A percentile compares a stretch with the other conserved stretches of the same genome.
phyloP scores from a whole-genome alignment of 2,888 invertebrate species.

The Pseudococcus jackbeardsleyi region DNA sequence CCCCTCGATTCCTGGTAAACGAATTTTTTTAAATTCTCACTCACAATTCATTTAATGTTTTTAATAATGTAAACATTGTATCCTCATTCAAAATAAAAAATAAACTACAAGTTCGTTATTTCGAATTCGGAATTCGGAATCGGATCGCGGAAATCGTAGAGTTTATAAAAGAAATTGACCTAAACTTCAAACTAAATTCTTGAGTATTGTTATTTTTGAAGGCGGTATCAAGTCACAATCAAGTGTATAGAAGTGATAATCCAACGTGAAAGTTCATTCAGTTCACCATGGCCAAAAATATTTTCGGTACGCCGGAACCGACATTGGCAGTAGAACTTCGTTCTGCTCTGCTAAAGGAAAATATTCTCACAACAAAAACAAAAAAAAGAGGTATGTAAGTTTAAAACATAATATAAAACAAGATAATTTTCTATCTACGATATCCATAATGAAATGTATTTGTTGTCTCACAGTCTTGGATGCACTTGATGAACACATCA shows the following conservation, averaged over 20 bases:
- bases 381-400: constrained; percentile 73
- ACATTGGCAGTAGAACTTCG: constrained; percentile 72
- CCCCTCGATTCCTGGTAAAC: too few relatives aligned
- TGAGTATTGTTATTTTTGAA: neutral
- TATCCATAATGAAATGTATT: neutral
- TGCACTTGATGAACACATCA: constrained; percentile 72
- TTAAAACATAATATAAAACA: neutral
- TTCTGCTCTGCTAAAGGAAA: constrained; percentile 75
- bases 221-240: neutral
- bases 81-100: neutral
- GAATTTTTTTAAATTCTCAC: too few relatives aligned
- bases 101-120: constrained; percentile 4
- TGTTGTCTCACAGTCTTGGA: constrained; percentile 71
- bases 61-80: too few relatives aligned
- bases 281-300: constrained; percentile 45
- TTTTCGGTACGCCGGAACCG: constrained; percentile 60
- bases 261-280: neutral
- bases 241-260: neutral
- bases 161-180: neutral
- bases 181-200: neutral
- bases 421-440: neutral
- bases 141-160: too few relatives aligned
- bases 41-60: too few relatives aligned
- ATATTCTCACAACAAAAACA: constrained; percentile 76
- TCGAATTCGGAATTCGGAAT: neutral